These are phyloP conservation scores for Melolontha melolontha DNA, from an alignment of 2,888 invertebrate genomes.

Conservation along the genomic window DNA sequence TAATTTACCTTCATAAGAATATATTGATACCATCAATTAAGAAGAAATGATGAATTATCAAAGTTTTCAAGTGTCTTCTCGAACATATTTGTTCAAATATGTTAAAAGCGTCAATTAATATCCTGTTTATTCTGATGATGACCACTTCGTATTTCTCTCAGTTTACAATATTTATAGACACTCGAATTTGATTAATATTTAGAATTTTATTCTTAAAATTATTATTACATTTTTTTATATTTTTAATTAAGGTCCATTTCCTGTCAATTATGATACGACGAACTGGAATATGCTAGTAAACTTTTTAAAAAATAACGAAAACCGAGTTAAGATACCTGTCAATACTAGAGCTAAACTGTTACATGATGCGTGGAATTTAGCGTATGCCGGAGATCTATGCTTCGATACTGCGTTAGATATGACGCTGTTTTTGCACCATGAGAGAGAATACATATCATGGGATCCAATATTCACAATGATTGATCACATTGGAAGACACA, in stretches of 20 bases:
- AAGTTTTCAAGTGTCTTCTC: no score
- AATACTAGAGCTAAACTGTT: conserved; percentile 80
- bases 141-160: no score
- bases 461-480: conserved; percentile 86
- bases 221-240: background rate
- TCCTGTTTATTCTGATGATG: no score
- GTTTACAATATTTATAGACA: no score
- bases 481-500: conserved; percentile 82
- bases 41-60: no score
- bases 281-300: conserved; percentile 82
- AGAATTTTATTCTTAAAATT: no score
- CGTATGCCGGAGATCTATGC: conserved; percentile 81
- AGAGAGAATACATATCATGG: conserved; percentile 83
- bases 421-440: conserved; percentile 80
- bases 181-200: no score
- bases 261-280: conserved; percentile 82
- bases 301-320: conserved; percentile 71
- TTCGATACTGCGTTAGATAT: conserved; percentile 83
- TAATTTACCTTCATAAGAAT: no score
- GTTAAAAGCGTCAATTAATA: no score
- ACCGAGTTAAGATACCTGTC: conserved; percentile 73
- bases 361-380: conserved; percentile 84
- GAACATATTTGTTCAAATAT: no score
- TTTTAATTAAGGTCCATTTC: conserved; percentile 75
- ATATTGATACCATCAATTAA: no score